Conservation (phyloP, 2,888 invertebrate genomes). For the Pristionchus exspectatus region DNA sequence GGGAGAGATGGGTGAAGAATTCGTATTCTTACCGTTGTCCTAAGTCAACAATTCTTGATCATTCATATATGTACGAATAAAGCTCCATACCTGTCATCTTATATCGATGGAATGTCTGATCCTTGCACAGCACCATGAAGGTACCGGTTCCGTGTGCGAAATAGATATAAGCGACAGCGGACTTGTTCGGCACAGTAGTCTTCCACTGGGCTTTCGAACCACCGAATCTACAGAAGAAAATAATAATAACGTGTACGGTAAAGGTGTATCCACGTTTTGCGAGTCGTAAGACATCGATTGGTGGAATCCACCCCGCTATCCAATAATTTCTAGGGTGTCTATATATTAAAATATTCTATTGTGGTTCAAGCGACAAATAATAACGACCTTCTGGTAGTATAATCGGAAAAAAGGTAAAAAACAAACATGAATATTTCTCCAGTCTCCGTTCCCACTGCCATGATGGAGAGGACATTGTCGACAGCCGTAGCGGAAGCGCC, state of each 20-base stretch:
- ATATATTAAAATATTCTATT: too few species aligned
- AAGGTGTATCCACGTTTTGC: not conserved
- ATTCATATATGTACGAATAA: too few species aligned
- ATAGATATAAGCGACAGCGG: slow-evolving; percentile 45
- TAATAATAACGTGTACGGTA: not conserved
- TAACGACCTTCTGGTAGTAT: not conserved
- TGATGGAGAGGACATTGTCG: slow-evolving; percentile 49
- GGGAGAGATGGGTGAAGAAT: not conserved
- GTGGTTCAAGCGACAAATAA: not conserved
- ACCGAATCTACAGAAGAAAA: slow-evolving; percentile 35
- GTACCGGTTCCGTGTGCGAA: slow-evolving; percentile 53
- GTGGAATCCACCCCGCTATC: not conserved
- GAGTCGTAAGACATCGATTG: not conserved
- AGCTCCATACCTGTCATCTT: slow-evolving; percentile 20
- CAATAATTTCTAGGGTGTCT: too few species aligned
- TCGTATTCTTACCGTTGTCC: not conserved
- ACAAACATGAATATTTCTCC: slow-evolving; percentile 55
- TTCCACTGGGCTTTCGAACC: slow-evolving; percentile 44
- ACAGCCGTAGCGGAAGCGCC: slow-evolving; percentile 36
- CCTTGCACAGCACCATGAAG: slow-evolving; percentile 53
- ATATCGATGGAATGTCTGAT: slow-evolving; percentile 55
- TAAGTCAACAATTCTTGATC: not conserved
- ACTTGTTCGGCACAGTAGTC: not conserved
- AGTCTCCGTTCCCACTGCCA: slow-evolving; percentile 50
- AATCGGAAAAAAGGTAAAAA: not conserved